These are phyloP conservation scores for Oreochromis niloticus DNA, from an alignment of 2,113 vertebrate genomes.

Conservation along the genomic window DNA sequence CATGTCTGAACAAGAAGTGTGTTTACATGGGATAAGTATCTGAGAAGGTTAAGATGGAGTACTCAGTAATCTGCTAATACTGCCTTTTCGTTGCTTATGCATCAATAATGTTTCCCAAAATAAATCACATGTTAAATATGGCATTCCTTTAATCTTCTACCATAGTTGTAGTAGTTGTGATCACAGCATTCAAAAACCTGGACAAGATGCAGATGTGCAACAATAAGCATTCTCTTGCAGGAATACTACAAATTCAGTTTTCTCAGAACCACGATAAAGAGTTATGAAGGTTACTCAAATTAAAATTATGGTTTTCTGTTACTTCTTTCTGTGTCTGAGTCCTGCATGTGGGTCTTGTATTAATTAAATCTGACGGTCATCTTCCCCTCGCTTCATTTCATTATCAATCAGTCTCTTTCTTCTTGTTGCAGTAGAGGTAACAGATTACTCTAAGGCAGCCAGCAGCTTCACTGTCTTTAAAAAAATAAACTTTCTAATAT, in stretches of 20 bases:
- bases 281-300: neutral
- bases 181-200: neutral
- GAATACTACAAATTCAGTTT: neutral
- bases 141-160: neutral
- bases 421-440: neutral
- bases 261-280: neutral
- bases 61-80: neutral
- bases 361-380: neutral
- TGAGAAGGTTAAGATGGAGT: neutral
- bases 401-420: neutral
- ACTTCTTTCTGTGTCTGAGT: neutral
- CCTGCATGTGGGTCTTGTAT: neutral
- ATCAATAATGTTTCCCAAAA: neutral
- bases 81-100: neutral
- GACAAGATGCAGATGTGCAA: neutral
- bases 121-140: neutral
- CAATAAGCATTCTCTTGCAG: neutral
- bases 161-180: neutral
- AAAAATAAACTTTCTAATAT: accelerated
- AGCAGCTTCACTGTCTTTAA: neutral
- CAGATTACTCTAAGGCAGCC: neutral
- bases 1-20: neutral
- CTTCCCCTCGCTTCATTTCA: neutral
- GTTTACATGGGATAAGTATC: neutral
- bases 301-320: neutral